Evolutionary conservation across 2,888 invertebrate species (phyloP).

Genomic region (Ommatoiulus sabulosus): DNA sequence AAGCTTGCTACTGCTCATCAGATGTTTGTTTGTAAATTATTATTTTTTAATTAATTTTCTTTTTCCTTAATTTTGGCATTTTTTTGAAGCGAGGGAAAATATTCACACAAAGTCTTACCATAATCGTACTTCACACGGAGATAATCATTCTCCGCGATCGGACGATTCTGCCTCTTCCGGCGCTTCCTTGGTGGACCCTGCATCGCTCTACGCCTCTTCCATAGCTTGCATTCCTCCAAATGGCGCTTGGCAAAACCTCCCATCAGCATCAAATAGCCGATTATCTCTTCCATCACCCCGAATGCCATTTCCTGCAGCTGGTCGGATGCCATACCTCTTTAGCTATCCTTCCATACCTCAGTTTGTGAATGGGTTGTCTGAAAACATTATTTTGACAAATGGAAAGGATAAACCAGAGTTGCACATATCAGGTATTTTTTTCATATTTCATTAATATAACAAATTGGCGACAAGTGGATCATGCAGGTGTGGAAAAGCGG

Average conservation of each 20-base stretch:
- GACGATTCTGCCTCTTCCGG: conserved; percentile 57
- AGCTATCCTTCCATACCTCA: conserved; percentile 34
- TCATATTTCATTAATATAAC: background rate
- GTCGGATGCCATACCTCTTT: conserved; percentile 55
- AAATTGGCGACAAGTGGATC: too few relatives aligned
- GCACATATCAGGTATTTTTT: conserved; percentile 37
- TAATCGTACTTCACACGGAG: conserved; percentile 21
- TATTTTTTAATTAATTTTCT: background rate
- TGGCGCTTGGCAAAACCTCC: conserved; percentile 52
- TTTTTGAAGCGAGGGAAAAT: background rate
- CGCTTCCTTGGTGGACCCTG: conserved; percentile 56
- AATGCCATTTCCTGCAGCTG: conserved; percentile 49
- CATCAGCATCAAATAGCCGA: conserved; percentile 49
- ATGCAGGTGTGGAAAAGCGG: too few relatives aligned
- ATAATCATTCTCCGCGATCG: conserved; percentile 55
- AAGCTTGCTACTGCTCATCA: too few relatives aligned
- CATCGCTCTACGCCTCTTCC: conserved; percentile 55
- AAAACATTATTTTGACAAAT: background rate
- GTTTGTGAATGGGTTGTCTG: conserved; percentile 44
- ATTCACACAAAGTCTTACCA: conserved; percentile 28
- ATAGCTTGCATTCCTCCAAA: conserved; percentile 46
- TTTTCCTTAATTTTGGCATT: background rate
- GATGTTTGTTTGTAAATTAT: too few relatives aligned
- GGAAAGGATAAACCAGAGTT: background rate
- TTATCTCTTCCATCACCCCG: conserved; percentile 34